Evolutionary conservation across 92 coral and sea anemone species (phyloP), one percentile per base, ranked within the genome.

Genomic region (Zoanthus sociatus): DNA sequence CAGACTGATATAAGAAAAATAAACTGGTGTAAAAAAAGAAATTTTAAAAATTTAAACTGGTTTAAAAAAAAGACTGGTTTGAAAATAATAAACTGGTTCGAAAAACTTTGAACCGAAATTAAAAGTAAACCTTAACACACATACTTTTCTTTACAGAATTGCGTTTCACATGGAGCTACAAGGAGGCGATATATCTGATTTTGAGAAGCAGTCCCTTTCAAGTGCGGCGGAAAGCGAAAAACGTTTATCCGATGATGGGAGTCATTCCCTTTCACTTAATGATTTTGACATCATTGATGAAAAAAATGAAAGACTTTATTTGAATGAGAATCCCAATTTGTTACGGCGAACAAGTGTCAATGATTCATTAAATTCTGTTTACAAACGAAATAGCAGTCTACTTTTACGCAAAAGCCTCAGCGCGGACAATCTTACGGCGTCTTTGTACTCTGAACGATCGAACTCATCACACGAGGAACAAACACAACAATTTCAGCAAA

Each of bases 141-240:
- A 3, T 4, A 18, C 64, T 47, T 76, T 76, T 9, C 75, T 84
- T 33, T 63, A 2, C 56, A 92, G 95, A 21, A 58, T 74, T 26
- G 78, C 83, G 10, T 87, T 94, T 54, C 94, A 93, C 53, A 66
- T 73, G 46, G 98, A 94, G 42, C 78, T 96, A 10, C 93, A 86
- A 7, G 91, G 77, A 20, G 93, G 87, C 2, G 94, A 89, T 20
- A 86, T 63, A n/a, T 51, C 78, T 12, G 95, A 88, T 30, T n/a
- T 66, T 12, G 90, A 87, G 53, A 88, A 87, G 7, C 90, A 73
- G 73, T 81, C 85, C 9, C 51, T 48, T 21, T 81, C 85, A 6
- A 81, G 85, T 45, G 50, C 42, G 3, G 21, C 85, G 11, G 85
- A 81, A 63, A 66, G 85, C 31, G 76, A 81, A 14, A 81, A 20